These are phyloP conservation scores for Propithecus deckenii DNA, from an alignment of 2,797 vertebrate genomes.

Conservation along the genomic window DNA sequence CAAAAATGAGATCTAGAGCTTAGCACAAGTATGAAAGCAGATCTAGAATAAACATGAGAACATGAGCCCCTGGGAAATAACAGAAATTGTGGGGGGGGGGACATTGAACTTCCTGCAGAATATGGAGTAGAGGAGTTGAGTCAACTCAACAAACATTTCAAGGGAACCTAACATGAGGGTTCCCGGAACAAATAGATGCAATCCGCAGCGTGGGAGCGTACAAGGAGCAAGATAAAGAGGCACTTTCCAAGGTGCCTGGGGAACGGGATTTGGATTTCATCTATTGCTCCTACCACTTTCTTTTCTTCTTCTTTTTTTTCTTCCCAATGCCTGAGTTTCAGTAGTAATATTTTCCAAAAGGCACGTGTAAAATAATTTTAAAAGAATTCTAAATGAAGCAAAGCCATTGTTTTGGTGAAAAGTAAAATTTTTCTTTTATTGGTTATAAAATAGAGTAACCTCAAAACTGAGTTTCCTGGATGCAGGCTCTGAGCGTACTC, in stretches of 20 bases:
- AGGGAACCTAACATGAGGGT: not conserved
- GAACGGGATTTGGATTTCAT: not conserved
- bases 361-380: not conserved
- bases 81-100: not conserved
- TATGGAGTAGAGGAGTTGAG: not conserved
- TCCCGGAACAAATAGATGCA: not conserved
- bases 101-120: not conserved
- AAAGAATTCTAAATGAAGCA: not conserved
- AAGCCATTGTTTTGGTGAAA: not conserved
- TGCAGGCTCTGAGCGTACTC: not conserved
- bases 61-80: not conserved
- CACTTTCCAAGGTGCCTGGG: not conserved
- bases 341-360: not conserved
- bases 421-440: not conserved
- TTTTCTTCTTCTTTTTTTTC: not conserved
- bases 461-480: not conserved
- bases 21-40: not conserved
- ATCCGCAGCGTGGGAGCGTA: not conserved
- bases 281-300: not conserved
- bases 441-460: not conserved
- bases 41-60: not conserved
- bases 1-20: not conserved
- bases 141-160: not conserved
- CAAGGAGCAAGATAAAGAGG: not conserved
- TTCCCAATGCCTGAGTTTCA: not conserved